These are phyloP conservation scores for Pteropus rufus DNA, from an alignment of 2,797 vertebrate genomes.

Conservation along the genomic window DNA sequence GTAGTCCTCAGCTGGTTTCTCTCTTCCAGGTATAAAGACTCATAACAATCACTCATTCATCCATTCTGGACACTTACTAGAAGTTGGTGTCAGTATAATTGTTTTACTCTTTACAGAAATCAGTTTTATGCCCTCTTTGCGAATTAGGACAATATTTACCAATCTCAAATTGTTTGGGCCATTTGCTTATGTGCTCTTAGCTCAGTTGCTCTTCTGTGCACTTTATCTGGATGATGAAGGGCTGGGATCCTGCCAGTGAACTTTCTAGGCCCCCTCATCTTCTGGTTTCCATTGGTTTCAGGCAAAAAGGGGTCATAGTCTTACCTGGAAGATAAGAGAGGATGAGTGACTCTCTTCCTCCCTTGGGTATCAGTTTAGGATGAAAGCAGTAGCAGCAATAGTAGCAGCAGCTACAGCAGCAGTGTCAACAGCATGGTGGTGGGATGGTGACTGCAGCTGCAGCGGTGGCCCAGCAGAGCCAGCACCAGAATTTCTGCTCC, in stretches of 20 bases:
- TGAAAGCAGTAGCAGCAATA: background rate
- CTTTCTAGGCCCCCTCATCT: background rate
- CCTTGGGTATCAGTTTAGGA: background rate
- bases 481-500: background rate
- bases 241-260: background rate
- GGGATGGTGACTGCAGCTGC: background rate
- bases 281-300: background rate
- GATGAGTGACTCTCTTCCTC: background rate
- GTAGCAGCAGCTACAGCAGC: too few relatives aligned
- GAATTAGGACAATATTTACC: background rate
- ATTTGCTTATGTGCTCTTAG: background rate
- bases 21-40: background rate
- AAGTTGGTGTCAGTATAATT: background rate
- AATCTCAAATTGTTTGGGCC: background rate
- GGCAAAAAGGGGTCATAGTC: fast-evolving
- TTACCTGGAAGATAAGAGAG: background rate
- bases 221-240: background rate
- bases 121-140: background rate
- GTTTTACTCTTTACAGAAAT: background rate
- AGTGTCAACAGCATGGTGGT: fast-evolving
- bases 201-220: background rate
- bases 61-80: background rate
- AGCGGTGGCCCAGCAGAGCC: too few relatives aligned
- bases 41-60: background rate
- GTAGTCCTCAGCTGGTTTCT: too few relatives aligned